Evolutionary conservation across 2,888 invertebrate genomes (phyloP), one percentile per base, ranked within the genome.

Genomic region (Andricus quercusramuli): DNA sequence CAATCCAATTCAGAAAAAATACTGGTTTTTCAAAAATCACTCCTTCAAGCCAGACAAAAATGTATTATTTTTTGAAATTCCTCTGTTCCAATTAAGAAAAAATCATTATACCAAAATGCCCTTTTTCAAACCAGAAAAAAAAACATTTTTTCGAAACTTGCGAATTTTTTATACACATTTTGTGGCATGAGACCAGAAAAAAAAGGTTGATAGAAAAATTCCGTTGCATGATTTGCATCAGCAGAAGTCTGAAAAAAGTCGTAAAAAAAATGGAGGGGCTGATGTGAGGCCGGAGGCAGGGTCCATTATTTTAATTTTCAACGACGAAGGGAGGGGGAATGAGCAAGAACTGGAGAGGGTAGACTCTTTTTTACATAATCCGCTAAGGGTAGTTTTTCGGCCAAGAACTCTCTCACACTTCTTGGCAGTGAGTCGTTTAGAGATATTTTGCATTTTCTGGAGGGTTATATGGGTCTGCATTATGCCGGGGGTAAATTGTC

Each of bases 291-390:
- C 83, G 79, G 51, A 74, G 84, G 86, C 85, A 85, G 86, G 85
- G 84, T 87, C 88, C 88, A 90, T 90, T 90, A 90, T 90, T 90
- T 90, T 89, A 90, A 90, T 90, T 89, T 89, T 81, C 83, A 83
- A 83, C 82, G 77, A 84, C 66, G 81, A 82, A 81, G 76, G 80
- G 56, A 62, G 79, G 78, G 79, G 81, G 62, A 37, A 79, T 59
- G 51, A 79, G 76, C 64, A 37, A 83, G 76, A 74, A 78, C 70
- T 64, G 78, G 66, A 68, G 70, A 62, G 47, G 67, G 79, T 74
- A 78, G 83, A 81, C 82, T 84, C 81, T 85, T 80, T 81, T 86
- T 85, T 85, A 84, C 84, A 85, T 85, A 85, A 85, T 85, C 83
- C 84, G 78, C 80, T 74, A 77, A 80, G 82, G 84, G 80, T 80